phyloP scores from a whole-genome alignment of 2,113 vertebrate genomes.

The Alosa alosa region DNA sequence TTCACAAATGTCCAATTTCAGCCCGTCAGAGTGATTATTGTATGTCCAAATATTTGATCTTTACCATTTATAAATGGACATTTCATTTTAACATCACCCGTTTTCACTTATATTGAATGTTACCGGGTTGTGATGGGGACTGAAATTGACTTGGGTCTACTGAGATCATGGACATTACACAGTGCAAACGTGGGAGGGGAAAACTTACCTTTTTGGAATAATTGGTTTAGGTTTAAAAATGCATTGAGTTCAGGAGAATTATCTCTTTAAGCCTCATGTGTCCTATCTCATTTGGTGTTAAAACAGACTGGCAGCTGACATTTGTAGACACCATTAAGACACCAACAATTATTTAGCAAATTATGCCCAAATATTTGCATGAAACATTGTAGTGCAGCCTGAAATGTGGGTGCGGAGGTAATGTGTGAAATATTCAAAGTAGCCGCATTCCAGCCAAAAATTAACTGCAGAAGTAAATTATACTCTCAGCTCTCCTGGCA shows the following conservation, averaged over 20 bases:
- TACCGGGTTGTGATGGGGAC: conserved; percentile 63
- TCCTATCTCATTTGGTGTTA: conserved; percentile 76
- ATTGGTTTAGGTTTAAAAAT: conserved; percentile 77
- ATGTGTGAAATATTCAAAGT: conserved; percentile 30
- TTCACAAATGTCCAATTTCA: neutral
- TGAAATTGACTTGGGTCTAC: conserved; percentile 71
- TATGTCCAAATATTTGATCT: conserved; percentile 47
- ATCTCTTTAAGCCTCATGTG: conserved; percentile 68
- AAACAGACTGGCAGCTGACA: conserved; percentile 76
- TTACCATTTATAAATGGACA: conserved; percentile 47
- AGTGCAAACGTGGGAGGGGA: conserved; percentile 73
- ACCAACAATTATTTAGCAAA: conserved; percentile 72
- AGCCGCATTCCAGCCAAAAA: conserved; percentile 39
- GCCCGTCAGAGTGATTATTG: conserved; percentile 20
- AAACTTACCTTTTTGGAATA: conserved; percentile 73
- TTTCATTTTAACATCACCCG: conserved; percentile 30
- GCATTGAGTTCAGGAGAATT: conserved; percentile 63
- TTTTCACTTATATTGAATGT: conserved; percentile 44
- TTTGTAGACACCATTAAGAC: conserved; percentile 75
- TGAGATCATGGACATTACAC: conserved; percentile 69
- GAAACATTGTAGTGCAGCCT: conserved; percentile 72
- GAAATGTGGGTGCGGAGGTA: conserved; percentile 65
- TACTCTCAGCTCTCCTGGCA: conserved; percentile 33
- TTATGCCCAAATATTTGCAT: conserved; percentile 69
- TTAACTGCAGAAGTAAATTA: conserved; percentile 39